A percentile compares a stretch with the other conserved stretches of the same genome.
Evolutionary conservation across 2,888 invertebrate species (phyloP).

Genomic region (Parnassius glacialis): DNA sequence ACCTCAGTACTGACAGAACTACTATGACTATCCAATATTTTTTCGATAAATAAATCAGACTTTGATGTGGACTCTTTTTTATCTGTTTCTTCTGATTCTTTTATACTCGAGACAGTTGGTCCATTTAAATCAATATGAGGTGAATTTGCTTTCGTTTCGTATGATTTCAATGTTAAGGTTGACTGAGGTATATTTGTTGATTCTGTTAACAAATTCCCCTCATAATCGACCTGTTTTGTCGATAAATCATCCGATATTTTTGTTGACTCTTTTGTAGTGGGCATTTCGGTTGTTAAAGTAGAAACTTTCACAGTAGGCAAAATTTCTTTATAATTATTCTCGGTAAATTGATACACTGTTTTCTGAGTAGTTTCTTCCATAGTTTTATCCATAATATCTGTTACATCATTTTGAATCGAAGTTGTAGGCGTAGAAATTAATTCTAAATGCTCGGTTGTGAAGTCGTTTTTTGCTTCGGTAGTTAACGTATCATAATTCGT

Average conservation of each 20-base stretch:
- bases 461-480: neutral
- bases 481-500: neutral
- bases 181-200: neutral
- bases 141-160: neutral
- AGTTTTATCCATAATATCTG: neutral
- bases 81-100: neutral
- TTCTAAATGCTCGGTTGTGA: neutral
- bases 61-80: neutral
- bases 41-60: neutral
- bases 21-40: neutral
- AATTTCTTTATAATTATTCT: neutral
- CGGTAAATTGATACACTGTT: neutral
- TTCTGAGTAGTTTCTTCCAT: neutral
- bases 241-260: neutral
- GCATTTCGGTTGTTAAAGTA: neutral
- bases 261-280: neutral
- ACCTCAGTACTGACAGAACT: neutral
- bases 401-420: neutral
- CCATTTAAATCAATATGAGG: neutral
- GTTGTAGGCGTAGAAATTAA: neutral
- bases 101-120: constrained; percentile 1
- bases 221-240: neutral
- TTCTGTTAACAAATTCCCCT: neutral
- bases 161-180: neutral
- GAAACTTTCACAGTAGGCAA: neutral